A percentile compares a stretch with the other conserved stretches of the same genome.
Evolutionary conservation across 2,888 invertebrate species (phyloP).

Genomic region (Xestia c-nigrum): DNA sequence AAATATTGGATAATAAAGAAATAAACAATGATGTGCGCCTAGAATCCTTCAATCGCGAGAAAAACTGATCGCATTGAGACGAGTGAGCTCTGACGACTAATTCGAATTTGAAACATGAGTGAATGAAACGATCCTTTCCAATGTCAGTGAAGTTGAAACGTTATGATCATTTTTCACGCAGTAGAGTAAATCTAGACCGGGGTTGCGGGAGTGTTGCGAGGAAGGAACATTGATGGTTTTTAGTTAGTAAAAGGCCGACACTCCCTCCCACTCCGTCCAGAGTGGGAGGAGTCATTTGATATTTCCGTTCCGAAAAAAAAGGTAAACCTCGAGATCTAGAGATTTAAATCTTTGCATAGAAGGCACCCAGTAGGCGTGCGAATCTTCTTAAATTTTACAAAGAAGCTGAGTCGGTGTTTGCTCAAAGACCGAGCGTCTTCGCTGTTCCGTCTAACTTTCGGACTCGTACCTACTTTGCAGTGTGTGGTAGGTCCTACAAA

Average conservation of each 20-base stretch:
- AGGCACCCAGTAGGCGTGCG: slow-evolving; percentile 43
- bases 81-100: background rate
- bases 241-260: too few relatives aligned
- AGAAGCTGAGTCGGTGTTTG: slow-evolving; percentile 75
- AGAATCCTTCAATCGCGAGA: too few relatives aligned
- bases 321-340: too few relatives aligned
- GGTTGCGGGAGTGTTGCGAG: too few relatives aligned
- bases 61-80: background rate
- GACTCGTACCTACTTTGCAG: slow-evolving; percentile 1
- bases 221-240: too few relatives aligned
- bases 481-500: slow-evolving; percentile 7
- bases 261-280: too few relatives aligned
- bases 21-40: background rate
- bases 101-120: background rate
- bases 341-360: background rate
- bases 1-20: background rate
- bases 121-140: background rate
- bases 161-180: background rate
- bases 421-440: slow-evolving; percentile 70
- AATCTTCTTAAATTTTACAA: slow-evolving; percentile 72
- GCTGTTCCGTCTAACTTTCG: slow-evolving; percentile 50
- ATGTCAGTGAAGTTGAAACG: background rate
- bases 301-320: too few relatives aligned
- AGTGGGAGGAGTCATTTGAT: too few relatives aligned
- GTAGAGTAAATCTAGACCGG: background rate